phyloP scores from a whole-genome alignment of 1,140 invertebrate genomes.

The Globodera rostochiensis region DNA sequence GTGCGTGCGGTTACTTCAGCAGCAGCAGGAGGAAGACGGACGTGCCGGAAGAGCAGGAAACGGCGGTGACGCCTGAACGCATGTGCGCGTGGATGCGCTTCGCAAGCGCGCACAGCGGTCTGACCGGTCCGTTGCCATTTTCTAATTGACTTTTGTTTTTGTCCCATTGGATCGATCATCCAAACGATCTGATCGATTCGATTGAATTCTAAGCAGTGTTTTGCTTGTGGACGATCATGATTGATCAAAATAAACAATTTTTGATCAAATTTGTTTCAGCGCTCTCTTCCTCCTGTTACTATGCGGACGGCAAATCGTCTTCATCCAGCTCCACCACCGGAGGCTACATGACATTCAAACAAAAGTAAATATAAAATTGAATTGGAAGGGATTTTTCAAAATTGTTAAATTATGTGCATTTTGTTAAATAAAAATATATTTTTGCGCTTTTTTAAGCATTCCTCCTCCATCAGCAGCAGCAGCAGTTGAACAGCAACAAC shows the following conservation, averaged over 20 bases:
- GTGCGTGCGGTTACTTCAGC: not conserved
- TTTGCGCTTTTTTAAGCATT: too few relatives aligned
- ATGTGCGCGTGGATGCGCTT: constrained; percentile 4
- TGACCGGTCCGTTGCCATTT: not conserved
- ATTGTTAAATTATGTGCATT: too few relatives aligned
- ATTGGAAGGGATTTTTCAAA: too few relatives aligned
- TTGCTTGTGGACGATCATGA: too few relatives aligned
- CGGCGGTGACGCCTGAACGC: constrained; percentile 6
- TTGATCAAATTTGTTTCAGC: not conserved
- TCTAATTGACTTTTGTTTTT: not conserved
- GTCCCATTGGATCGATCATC: too few relatives aligned
- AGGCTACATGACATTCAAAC: not conserved
- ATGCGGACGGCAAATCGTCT: not conserved
- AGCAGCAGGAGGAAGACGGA: not conserved
- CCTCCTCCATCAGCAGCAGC: too few relatives aligned
- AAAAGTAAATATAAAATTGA: too few relatives aligned
- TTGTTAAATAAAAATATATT: too few relatives aligned
- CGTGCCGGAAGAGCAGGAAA: not conserved
- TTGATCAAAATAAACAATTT: too few relatives aligned
- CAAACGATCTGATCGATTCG: too few relatives aligned
- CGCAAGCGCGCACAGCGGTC: not conserved
- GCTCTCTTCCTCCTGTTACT: not conserved
- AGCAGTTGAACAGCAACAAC: not conserved
- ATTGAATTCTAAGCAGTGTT: too few relatives aligned
- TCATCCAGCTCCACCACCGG: not conserved